phyloP scores from a whole-genome alignment of 2,888 invertebrate genomes.

The Spilarctia lutea region DNA sequence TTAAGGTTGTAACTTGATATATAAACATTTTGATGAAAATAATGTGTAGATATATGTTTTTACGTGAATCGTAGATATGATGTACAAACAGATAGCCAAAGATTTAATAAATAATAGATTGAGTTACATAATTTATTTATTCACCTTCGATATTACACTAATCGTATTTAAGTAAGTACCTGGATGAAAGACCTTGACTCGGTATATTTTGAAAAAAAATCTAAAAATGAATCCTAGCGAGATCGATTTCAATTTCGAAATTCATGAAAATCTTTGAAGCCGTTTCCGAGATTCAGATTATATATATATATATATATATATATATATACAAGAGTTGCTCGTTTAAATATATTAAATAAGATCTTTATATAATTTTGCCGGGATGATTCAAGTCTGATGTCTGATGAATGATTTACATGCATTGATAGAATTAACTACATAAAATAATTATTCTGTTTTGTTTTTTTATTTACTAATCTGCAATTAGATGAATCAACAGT shows the following conservation, averaged over 20 bases:
- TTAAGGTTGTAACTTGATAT: conserved; percentile 85
- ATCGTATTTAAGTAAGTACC: too few relatives aligned
- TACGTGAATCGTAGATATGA: conserved; percentile 82
- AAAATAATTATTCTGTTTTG: background rate
- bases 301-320: too few relatives aligned
- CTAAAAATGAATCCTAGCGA: too few relatives aligned
- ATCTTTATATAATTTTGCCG: background rate
- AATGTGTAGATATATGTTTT: conserved; percentile 83
- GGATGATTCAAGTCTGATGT: background rate
- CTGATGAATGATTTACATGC: background rate
- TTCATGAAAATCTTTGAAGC: too few relatives aligned
- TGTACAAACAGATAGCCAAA: conserved; percentile 83
- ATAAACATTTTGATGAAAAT: conserved; percentile 76
- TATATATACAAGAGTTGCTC: too few relatives aligned
- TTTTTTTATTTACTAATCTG: background rate
- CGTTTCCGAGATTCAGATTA: too few relatives aligned
- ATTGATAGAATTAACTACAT: background rate
- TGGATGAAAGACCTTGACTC: too few relatives aligned
- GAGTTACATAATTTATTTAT: conserved; percentile 56
- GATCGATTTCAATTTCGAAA: too few relatives aligned
- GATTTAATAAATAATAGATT: conserved; percentile 80
- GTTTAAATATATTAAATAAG: too few relatives aligned
- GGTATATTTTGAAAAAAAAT: too few relatives aligned
- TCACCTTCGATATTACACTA: background rate
- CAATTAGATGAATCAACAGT: background rate